Base-by-base conservation (phyloP, 2,797 vertebrate species). In the Acipenser oxyrinchus region DNA sequence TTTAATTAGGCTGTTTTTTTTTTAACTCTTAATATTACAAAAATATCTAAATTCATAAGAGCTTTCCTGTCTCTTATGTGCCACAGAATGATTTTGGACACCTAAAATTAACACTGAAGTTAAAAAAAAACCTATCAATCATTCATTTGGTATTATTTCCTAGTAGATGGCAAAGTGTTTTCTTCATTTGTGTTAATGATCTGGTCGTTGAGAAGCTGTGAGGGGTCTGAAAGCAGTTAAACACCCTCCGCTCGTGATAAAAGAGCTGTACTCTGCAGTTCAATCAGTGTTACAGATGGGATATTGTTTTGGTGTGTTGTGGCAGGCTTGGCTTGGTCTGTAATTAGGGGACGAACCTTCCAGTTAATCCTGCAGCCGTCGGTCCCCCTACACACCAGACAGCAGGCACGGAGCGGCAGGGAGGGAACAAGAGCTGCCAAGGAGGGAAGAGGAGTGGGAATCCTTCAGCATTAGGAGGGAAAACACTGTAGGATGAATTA, bases 361-460 rank as follows among this genome's bases (percentile, higher is more conserved):
- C 72, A 68, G 71, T 75, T 66, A 78, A 79, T 84, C 88, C 77
- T 77, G 75, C 81, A 70, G 84, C 64, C 70, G 37, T 9, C 0
- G 58, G 68, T 13, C 11, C 75, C 81, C 79, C 78, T 37, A 66
- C 13, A 50, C 0, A 49, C 70, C 63, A 67, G 49, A 66, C 69
- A 77, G 74, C 79, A 76, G 73, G 66, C 63, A 49, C 18, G 67
- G 76, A 62, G 51, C 66, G 49, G 66, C 52, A 79, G 79, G 78
- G 87, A 87, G 87, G 84, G 86, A 88, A 87, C 82, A 6, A 3
- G 70, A 68, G 69, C 76, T 75, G 67, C 70, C 78, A 11, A 37
- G 81, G 87, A 88, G 87, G 87, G 87, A 89, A 92, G 82, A 76
- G 51, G 65, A 74, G 79, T 13, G 1, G 74, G n/a, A 6, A 79